Percentiles rank a stretch among this genome's conserved stretches.
Evolutionary conservation across 2,888 invertebrate species (phyloP).

Genomic region (Callyntrura sp.): DNA sequence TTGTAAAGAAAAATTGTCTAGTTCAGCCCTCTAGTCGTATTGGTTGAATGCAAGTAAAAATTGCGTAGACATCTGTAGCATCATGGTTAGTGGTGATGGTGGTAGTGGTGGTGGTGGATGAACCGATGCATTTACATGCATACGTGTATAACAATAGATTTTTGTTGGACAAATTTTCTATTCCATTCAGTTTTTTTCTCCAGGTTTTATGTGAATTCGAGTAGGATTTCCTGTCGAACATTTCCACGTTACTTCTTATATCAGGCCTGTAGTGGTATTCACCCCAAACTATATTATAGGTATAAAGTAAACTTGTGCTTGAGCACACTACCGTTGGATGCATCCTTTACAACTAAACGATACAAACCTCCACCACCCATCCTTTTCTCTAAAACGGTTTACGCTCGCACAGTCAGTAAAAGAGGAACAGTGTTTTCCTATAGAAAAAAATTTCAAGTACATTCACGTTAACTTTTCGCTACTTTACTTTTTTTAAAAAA

Average conservation of each 20-base stretch:
- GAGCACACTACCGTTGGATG: too few relatives aligned
- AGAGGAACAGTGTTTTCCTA: background rate
- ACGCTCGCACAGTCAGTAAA: too few relatives aligned
- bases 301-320: too few relatives aligned
- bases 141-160: constrained; percentile 25
- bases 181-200: constrained; percentile 42
- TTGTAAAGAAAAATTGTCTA: constrained; percentile 13
- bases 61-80: constrained; percentile 27
- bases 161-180: constrained; percentile 60
- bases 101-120: constrained; percentile 1
- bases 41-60: constrained; percentile 54
- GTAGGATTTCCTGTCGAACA: constrained; percentile 55
- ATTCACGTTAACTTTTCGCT: background rate
- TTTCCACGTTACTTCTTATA: background rate
- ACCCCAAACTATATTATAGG: too few relatives aligned
- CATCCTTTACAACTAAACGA: constrained; percentile 1
- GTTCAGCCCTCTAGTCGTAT: constrained; percentile 26
- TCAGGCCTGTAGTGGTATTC: too few relatives aligned
- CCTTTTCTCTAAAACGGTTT: background rate
- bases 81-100: background rate
- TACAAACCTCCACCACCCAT: too few relatives aligned
- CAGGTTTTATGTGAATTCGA: constrained; percentile 39
- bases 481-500: background rate
- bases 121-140: constrained; percentile 18
- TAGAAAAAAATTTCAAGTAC: constrained; percentile 27